Base-by-base conservation (phyloP, 2,888 invertebrate genomes). In the Thalpophila matura region DNA sequence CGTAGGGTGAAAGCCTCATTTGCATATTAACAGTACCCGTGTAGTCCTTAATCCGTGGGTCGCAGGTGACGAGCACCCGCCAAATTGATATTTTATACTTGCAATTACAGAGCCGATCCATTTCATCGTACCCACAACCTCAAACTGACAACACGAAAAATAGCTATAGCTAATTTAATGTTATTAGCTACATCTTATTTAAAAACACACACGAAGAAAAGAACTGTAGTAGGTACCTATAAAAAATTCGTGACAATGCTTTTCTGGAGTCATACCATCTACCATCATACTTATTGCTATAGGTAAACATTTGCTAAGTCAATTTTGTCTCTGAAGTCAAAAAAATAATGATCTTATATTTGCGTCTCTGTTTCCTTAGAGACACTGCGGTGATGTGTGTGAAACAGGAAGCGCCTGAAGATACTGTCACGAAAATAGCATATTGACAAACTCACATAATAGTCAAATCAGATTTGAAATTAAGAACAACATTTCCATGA, bases 61-160 rank as follows among this genome's bases (percentile, higher is more conserved):
- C 81, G 69, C 84, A 85, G 82, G 86, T 86, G 86, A 82, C 77
- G 77, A 79, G 69, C 71, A 62, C 75, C 77, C 76, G 50, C 75
- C 63, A 81, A 84, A 86, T 86, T 84, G 82, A 83, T 82, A 85
- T 82, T 86, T 86, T 82, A 84, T 79, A 82, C 77, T 75, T 74
- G 72, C 77, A 81, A 80, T 80, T 78, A 80, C 74, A 74, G 31
- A 35, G 59, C 57, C 71, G 55, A 80, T 77, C 67, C 70, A 77
- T 80, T 79, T 80, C 64, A 66, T 62, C 37, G 58, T 26, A 61
- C 18, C 45, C 9, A n/a, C 27, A 29, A 35, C 29, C 38, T 31
- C 43, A 61, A 27, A 27, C 51, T 27, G 45, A 46, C 27, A 50
- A 45, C 37, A 55, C 43, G 40, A 61, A 50, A 74, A 62, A 56